These are phyloP conservation scores for Tetrao urogallus DNA, from an alignment of 2,113 vertebrate genomes.

Conservation along the genomic window DNA sequence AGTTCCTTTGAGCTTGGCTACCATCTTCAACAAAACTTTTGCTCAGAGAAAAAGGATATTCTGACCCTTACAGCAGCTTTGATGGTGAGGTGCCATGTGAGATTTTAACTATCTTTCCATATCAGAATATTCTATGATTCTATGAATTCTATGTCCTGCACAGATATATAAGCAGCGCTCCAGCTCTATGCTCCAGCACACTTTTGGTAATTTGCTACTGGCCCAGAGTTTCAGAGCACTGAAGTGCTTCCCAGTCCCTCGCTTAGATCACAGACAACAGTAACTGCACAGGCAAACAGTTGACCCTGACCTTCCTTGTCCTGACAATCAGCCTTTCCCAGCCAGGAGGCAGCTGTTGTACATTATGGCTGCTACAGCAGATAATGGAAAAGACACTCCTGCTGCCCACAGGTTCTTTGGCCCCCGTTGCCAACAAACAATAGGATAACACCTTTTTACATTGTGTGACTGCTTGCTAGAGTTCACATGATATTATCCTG, in stretches of 20 bases:
- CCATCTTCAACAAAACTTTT: neutral
- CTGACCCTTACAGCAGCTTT: neutral
- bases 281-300: neutral
- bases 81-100: neutral
- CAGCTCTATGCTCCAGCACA: neutral
- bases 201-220: neutral
- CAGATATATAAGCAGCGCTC: neutral
- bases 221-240: neutral
- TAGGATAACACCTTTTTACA: neutral
- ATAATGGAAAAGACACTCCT: neutral
- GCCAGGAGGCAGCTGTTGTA: neutral
- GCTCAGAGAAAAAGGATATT: neutral
- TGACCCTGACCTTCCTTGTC: neutral
- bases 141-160: neutral
- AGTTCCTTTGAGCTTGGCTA: neutral
- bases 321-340: neutral
- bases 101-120: neutral
- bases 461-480: neutral
- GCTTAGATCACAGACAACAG: neutral
- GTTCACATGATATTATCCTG: neutral
- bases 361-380: neutral
- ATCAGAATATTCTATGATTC: neutral
- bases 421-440: neutral
- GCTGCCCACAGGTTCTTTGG: neutral
- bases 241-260: neutral